Evolutionary conservation across 37 sponge, comb jelly and placozoan genomes (phyloP).

Genomic region (Chondrilla cf. caribensis): DNA sequence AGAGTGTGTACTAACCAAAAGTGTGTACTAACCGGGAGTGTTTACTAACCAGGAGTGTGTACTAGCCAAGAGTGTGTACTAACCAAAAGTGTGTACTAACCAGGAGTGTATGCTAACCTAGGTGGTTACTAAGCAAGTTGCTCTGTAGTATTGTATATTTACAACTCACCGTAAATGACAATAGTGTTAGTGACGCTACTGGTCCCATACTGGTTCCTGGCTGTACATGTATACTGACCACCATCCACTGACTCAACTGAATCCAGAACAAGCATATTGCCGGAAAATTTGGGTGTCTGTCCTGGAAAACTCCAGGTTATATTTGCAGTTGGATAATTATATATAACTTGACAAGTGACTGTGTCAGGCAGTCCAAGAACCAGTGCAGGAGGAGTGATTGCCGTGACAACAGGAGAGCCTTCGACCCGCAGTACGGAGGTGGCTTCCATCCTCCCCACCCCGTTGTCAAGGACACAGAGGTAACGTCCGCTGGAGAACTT

Average conservation of each 20-base stretch:
- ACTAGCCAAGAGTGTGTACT: no score
- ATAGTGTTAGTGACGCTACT: neutral
- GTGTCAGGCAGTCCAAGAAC: neutral
- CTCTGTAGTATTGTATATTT: no score
- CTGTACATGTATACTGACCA: slow-evolving; percentile 25
- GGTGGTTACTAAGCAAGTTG: no score
- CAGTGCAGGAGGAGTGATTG: slow-evolving; percentile 31
- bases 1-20: no score
- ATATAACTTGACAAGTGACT: slow-evolving; percentile 31
- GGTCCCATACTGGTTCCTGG: slow-evolving; percentile 40
- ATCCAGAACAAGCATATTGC: slow-evolving; percentile 11
- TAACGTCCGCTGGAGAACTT: slow-evolving; percentile 44
- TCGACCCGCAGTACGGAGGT: slow-evolving; percentile 41
- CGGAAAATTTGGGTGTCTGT: neutral
- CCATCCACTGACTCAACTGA: slow-evolving; percentile 27
- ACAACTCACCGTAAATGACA: slow-evolving; percentile 33
- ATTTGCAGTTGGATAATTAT: slow-evolving; percentile 33
- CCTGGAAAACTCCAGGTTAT: slow-evolving; percentile 28
- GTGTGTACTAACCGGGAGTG: no score
- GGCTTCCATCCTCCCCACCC: slow-evolving; percentile 17
- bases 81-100: no score
- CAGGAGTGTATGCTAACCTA: no score
- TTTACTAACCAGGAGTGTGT: no score
- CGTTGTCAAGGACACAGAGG: slow-evolving; percentile 37
- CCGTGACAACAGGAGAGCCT: slow-evolving; percentile 38